A percentile compares a stretch with the other conserved stretches of the same genome.
These are phyloP conservation scores for Drosophila funebris DNA, from an alignment of 1,140 invertebrate species.

Conservation along the genomic window DNA sequence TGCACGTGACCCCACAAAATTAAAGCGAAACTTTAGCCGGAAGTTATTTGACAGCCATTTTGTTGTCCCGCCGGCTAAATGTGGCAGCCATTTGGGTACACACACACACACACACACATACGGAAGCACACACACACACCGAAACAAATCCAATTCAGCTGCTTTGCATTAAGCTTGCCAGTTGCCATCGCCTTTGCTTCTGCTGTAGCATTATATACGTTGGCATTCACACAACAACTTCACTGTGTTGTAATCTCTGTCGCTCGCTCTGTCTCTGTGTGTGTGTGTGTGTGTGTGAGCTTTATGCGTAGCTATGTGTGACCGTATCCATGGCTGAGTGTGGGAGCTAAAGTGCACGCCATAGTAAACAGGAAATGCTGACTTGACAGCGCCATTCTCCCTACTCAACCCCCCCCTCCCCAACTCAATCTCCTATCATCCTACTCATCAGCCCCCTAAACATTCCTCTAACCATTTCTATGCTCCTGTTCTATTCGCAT, in stretches of 20 bases:
- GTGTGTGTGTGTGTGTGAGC: background rate
- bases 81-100: background rate
- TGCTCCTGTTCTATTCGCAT: no score
- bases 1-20: slow-evolving; percentile 36
- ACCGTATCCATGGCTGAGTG: background rate
- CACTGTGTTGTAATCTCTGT: background rate
- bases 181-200: no score
- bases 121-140: background rate
- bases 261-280: background rate
- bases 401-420: background rate
- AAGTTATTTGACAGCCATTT: slow-evolving; percentile 51
- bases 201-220: slow-evolving; percentile 11
- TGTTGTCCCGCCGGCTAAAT: slow-evolving; percentile 32
- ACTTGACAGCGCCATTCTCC: slow-evolving; percentile 40
- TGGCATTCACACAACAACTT: slow-evolving; percentile 23
- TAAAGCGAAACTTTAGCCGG: slow-evolving; percentile 35
- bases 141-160: slow-evolving; percentile 37
- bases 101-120: slow-evolving; percentile 4
- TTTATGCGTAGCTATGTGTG: background rate
- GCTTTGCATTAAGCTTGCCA: slow-evolving; percentile 43
- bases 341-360: slow-evolving; percentile 29
- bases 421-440: no score
- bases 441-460: background rate
- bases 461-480: background rate
- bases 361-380: slow-evolving; percentile 48